Percentiles rank a stretch among this genome's conserved stretches.
These are phyloP conservation scores for Sterrhoptilus dennistouni DNA, from an alignment of 2,113 vertebrate genomes.

Conservation along the genomic window DNA sequence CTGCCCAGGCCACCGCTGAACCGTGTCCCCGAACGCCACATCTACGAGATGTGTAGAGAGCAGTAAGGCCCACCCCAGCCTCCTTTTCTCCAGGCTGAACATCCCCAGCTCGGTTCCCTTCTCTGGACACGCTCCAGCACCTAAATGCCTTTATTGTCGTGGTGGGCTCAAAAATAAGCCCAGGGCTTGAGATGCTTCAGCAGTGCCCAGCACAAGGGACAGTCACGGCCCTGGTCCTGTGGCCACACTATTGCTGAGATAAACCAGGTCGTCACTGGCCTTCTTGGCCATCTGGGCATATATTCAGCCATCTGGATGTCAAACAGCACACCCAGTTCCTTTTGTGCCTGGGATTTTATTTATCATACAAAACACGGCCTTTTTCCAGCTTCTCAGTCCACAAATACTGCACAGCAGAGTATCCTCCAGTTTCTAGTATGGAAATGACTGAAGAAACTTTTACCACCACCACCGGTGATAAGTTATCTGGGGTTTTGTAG, in stretches of 20 bases:
- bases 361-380: fast-evolving
- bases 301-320: background rate
- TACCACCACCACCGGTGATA: background rate
- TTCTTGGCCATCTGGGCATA: background rate
- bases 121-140: no score
- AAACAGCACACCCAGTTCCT: background rate
- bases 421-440: background rate
- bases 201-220: background rate
- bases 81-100: background rate
- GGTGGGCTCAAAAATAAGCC: background rate
- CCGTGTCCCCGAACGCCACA: background rate
- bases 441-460: background rate
- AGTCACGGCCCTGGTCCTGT: background rate
- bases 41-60: no score
- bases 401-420: background rate
- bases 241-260: background rate
- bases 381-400: background rate
- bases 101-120: background rate
- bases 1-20: fast-evolving
- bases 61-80: fast-evolving
- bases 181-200: no score
- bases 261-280: background rate
- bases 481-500: background rate
- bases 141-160: background rate
- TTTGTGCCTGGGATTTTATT: background rate